A percentile compares a stretch with the other conserved stretches of the same genome.
These are phyloP conservation scores for Galeopsomyia nigrocyanea DNA, from an alignment of 2,888 invertebrate genomes.

Conservation along the genomic window DNA sequence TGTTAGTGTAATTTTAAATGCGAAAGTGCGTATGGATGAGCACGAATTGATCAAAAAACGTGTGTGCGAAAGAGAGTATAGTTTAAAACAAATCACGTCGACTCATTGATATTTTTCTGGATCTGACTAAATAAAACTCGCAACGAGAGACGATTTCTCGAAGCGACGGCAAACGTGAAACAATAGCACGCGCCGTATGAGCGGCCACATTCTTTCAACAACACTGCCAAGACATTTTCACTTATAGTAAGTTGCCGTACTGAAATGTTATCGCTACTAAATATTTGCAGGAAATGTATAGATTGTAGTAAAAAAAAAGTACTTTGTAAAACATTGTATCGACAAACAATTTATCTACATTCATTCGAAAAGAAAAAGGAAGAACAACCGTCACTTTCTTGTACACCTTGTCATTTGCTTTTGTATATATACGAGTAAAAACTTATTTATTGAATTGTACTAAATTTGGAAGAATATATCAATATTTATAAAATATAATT, in stretches of 20 bases:
- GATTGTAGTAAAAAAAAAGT: background rate
- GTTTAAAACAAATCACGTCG: too few relatives aligned
- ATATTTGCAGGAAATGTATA: slow-evolving; percentile 19
- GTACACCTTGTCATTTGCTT: slow-evolving; percentile 49
- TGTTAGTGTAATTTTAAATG: slow-evolving; percentile 42
- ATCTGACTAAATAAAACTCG: too few relatives aligned
- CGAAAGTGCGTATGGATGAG: slow-evolving; percentile 7
- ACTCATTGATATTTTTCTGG: too few relatives aligned
- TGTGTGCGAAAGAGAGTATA: too few relatives aligned
- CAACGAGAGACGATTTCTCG: background rate
- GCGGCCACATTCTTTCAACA: slow-evolving; percentile 2
- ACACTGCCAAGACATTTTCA: slow-evolving; percentile 38
- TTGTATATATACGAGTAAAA: slow-evolving; percentile 59
- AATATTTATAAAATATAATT: slow-evolving; percentile 63
- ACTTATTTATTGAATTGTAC: slow-evolving; percentile 68
- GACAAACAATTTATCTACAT: too few relatives aligned
- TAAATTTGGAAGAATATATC: slow-evolving; percentile 64
- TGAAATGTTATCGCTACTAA: slow-evolving; percentile 14
- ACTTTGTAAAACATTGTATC: slow-evolving; percentile 33
- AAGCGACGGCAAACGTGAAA: slow-evolving; percentile 40
- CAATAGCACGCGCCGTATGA: background rate
- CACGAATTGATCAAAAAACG: too few relatives aligned
- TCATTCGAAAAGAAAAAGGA: too few relatives aligned
- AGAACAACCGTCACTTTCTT: slow-evolving; percentile 25
- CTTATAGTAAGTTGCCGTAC: slow-evolving; percentile 10